Percentiles rank a stretch among this genome's conserved stretches.
phyloP scores from a whole-genome alignment of 2,888 invertebrate species.

The Sisyra nigra region DNA sequence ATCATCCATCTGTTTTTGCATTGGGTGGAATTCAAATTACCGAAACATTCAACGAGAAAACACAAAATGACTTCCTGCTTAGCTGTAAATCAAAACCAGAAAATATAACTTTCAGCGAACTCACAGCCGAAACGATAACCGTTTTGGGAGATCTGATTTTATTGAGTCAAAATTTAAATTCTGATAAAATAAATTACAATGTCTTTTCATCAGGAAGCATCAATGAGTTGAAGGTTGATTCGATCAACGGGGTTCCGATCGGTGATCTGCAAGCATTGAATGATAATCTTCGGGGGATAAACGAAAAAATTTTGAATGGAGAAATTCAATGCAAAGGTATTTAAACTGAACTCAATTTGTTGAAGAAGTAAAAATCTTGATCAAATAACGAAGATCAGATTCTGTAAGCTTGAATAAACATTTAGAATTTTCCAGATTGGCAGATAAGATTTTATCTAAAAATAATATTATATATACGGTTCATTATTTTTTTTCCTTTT shows the following conservation, averaged over 20 bases:
- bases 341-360: no score
- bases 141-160: slow-evolving; percentile 25
- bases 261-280: slow-evolving; percentile 19
- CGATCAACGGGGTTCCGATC: slow-evolving; percentile 24
- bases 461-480: neutral
- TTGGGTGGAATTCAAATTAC: slow-evolving; percentile 21
- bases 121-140: slow-evolving; percentile 18
- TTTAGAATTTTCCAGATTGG: neutral
- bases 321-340: slow-evolving; percentile 25
- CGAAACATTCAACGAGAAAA: slow-evolving; percentile 24
- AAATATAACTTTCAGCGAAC: slow-evolving; percentile 13
- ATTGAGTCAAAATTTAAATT: slow-evolving; percentile 11
- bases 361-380: no score
- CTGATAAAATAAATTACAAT: neutral
- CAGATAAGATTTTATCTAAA: neutral
- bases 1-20: neutral
- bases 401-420: no score
- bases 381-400: no score
- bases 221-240: slow-evolving; percentile 6
- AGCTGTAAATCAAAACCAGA: slow-evolving; percentile 11
- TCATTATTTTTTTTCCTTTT: neutral
- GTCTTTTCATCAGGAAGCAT: neutral
- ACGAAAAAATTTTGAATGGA: slow-evolving; percentile 23
- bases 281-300: slow-evolving; percentile 20
- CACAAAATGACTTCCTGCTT: slow-evolving; percentile 18